Conservation (phyloP, 2,113 vertebrate species). For the Kryptolebias marmoratus region DNA sequence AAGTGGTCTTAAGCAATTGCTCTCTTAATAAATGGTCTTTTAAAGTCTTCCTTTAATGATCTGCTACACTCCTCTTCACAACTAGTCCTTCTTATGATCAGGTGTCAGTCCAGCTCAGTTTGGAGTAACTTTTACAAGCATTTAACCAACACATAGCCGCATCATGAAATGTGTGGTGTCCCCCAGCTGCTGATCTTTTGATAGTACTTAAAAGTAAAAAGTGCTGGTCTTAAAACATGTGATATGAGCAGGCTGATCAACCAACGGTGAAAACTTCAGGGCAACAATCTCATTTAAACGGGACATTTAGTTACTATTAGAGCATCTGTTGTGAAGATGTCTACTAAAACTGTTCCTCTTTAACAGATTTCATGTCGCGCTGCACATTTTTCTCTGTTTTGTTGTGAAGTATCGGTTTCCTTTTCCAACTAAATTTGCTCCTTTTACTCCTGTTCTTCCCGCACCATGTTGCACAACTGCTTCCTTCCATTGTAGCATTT, state of each 20-base stretch:
- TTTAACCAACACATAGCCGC: not conserved
- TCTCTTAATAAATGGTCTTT: not conserved
- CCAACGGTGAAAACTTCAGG: not conserved
- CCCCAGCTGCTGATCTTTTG: not conserved
- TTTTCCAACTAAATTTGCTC: not conserved
- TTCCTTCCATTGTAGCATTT: not conserved
- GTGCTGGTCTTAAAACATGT: not conserved
- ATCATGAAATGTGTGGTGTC: not conserved
- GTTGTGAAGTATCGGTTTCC: not conserved
- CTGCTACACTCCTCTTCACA: not conserved
- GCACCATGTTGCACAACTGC: not conserved
- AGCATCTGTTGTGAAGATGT: not conserved
- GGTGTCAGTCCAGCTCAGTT: too few species aligned
- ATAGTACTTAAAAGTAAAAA: not conserved
- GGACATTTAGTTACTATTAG: not conserved
- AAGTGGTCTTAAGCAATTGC: too few species aligned
- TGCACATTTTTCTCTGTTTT: not conserved
- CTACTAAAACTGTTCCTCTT: not conserved
- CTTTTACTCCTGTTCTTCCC: not conserved
- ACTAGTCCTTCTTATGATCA: too few species aligned
- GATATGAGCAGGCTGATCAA: not conserved
- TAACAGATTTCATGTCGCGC: not conserved
- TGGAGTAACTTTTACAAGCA: not conserved
- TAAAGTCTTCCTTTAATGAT: not conserved
- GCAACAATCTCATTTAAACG: not conserved